phyloP scores from a whole-genome alignment of 2,113 vertebrate genomes.

The Lagopus muta region DNA sequence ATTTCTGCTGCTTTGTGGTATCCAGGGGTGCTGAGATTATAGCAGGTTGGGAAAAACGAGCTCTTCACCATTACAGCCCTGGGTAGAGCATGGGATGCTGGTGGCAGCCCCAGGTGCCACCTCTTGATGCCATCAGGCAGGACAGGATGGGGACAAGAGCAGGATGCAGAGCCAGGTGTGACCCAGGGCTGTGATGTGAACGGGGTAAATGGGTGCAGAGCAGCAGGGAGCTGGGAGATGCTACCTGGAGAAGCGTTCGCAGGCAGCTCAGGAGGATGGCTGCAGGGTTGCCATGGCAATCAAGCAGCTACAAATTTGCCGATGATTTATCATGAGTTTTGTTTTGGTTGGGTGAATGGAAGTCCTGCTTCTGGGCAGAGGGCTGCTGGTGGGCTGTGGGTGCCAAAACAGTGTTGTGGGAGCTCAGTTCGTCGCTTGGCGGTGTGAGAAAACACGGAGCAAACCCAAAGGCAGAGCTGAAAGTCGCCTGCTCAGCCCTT shows the following conservation, averaged over 20 bases:
- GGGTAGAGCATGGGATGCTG: not conserved
- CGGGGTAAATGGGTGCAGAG: not conserved
- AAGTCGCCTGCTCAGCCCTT: not conserved
- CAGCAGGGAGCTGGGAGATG: not conserved
- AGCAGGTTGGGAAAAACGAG: fast-evolving
- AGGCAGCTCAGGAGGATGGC: not conserved
- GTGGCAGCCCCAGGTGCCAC: not conserved
- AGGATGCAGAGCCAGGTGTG: not conserved
- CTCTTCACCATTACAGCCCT: not conserved
- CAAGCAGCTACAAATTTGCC: constrained; percentile 2
- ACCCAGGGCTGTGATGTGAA: not conserved
- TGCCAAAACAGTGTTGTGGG: fast-evolving
- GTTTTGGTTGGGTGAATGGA: not conserved
- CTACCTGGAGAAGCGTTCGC: not conserved
- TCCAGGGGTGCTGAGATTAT: fast-evolving
- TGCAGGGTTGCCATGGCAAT: constrained; percentile 44
- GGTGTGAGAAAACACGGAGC: fast-evolving
- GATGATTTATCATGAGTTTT: constrained; percentile 20
- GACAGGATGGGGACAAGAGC: not conserved
- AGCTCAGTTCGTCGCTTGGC: fast-evolving
- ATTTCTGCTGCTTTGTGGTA: fast-evolving
- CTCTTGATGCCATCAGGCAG: not conserved
- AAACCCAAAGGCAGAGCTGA: not conserved
- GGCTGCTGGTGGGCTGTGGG: not conserved
- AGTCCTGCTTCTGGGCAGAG: not conserved